Base-by-base conservation (phyloP, 2,797 vertebrate genomes). In the Cynodonichthys magdalenae region DNA sequence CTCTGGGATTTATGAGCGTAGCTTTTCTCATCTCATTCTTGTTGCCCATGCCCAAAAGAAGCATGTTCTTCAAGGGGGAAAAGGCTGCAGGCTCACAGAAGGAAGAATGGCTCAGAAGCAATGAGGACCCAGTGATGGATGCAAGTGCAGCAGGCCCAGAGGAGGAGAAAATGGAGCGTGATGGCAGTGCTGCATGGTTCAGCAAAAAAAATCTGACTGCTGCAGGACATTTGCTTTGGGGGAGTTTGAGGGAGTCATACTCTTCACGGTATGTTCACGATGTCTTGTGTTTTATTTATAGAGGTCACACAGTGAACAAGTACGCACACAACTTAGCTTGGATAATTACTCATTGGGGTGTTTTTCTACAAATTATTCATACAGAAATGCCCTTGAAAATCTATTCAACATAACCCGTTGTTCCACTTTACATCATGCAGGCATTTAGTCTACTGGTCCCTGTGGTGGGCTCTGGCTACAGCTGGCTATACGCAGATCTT, bases 401-500 rank as follows among this genome's bases (percentile, higher is more conserved):
- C 45, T 7, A 48, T 10, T 48, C 47, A 39, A 29, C 3, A 58
- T 68, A 1, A 31, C 50, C 1, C 66, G 31, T 61, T 75, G 47
- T 54, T 8, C 39, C 54, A 17, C 69, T 79, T 36, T n/a, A 46
- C 55, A 19, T 70, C 68, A 18, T 86, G 66, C 59, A 90, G 81
- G 61, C 77, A 66, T 59, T 64, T 92, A 73, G 75, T 93, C 70
- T 92, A 87, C 80, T 94, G 92, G 92, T 93, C 92, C 14, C 50
- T 93, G 66, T 92, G 91, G 92, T 93, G 93, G 93, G 87, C 92
- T 65, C 50, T 94, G 72, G 92, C 92, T 55, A 91, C 92, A 28
- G 88, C 91, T 41, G 91, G 92, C 24, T 92, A 94, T 1, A 69
- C 75, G 34, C 92, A 93, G 79, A 57, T 94, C 58, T 91, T 93